Conservation (phyloP, 2,888 invertebrate species). For the Synergus japonicus region DNA sequence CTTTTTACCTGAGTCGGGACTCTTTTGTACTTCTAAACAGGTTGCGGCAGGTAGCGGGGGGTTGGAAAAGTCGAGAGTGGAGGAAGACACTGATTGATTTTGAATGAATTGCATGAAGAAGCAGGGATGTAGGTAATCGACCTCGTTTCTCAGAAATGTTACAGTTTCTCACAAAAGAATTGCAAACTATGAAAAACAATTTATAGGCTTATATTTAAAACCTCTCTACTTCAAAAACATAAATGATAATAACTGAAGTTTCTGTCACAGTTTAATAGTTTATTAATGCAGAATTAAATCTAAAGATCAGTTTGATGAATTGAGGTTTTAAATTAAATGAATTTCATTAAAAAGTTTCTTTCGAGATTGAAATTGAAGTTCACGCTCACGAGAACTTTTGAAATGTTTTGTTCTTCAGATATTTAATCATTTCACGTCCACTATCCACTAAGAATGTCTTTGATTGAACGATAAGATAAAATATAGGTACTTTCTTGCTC, state of each 20-base stretch:
- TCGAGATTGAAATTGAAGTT: conserved; percentile 4
- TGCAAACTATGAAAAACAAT: not conserved
- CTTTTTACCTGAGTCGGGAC: conserved; percentile 7
- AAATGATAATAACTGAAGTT: no score
- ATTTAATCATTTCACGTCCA: conserved; percentile 30
- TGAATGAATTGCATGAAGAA: conserved; percentile 18
- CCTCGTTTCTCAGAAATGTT: not conserved
- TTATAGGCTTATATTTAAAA: not conserved
- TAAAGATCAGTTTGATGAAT: no score
- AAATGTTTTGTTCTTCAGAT: conserved; percentile 25
- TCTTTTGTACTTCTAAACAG: conserved; percentile 20
- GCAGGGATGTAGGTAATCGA: not conserved
- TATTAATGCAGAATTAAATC: no score
- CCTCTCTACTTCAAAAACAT: not conserved
- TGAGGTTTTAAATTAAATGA: no score
- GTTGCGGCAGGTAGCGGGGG: conserved; percentile 35
- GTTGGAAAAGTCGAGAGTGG: not conserved
- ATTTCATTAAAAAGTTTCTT: not conserved
- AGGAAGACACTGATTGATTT: conserved; percentile 35
- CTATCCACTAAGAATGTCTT: not conserved
- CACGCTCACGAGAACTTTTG: conserved; percentile 11
- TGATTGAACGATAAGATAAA: conserved; percentile 22
- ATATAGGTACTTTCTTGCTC: not conserved
- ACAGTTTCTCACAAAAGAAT: conserved; percentile 9
- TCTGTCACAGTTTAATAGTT: no score